Evolutionary conservation across 2,113 vertebrate genomes (phyloP), one percentile per base, ranked within the genome.

Genomic region (Zingel zingel): DNA sequence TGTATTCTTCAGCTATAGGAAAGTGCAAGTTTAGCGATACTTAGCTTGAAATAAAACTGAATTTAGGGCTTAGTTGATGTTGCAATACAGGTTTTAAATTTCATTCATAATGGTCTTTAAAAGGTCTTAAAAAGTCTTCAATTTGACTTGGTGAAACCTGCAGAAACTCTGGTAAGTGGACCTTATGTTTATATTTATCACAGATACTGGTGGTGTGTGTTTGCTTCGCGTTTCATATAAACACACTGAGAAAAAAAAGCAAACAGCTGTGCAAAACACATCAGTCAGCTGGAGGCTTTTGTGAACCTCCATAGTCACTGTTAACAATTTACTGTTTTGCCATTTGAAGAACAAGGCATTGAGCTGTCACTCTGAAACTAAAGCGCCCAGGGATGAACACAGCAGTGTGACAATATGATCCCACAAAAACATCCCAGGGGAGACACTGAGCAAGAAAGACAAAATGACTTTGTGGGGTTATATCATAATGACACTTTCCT

Each of bases 321-420:
- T 88, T 83, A 79, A 57, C 68, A 68, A 63, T 79, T 77, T 47
- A 62, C 12, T 68, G 48, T 83, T 79, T 65, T 86, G 62, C 43
- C 23, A 77, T 79, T 82, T 62, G 30, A 81, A 82, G 71, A 67
- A 67, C 36, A 80, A 79, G 68, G 39, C 19, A 65, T 47, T 59
- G 58, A 86, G 65, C 76, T 88, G 79, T 88, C 86, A 78, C 30
- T 74, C 53, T 62, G 33, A 79, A 84, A 77, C 67, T 59, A 82
- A 82, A 89, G 76, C 57, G 77, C 36, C 57, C 58, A 65, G 58
- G 67, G 82, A 88, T 63, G 74, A 91, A 87, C 61, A 86, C 73
- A 82, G 68, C 39, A 54, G 39, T 57, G 70, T 81, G 59, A 87
- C 87, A 92, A 71, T 75, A 66, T 82, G 81, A 89, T 89, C 81